Base-by-base conservation (phyloP, 2,797 vertebrate species). In the Tachyglossus aculeatus region DNA sequence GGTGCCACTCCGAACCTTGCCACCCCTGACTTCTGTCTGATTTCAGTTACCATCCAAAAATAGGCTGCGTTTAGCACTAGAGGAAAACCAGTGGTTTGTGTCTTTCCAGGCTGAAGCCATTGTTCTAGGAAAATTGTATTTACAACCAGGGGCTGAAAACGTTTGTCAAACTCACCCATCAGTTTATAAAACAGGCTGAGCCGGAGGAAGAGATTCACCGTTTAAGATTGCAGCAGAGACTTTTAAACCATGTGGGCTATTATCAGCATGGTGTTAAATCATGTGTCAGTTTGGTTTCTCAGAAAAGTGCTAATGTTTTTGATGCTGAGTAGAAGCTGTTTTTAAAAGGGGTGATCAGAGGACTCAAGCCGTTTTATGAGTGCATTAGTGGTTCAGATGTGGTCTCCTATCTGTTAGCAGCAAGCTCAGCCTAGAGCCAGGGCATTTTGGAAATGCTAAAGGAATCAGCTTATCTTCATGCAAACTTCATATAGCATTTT, bases 331-430 rank as follows among this genome's bases (percentile, higher is more conserved):
- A 60, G 84, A 86, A 88, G 77, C 85, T 79, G 67, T 72, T 86
- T 83, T 89, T 82, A 75, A 89, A 91, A 89, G 74, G 77, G 79
- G 71, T 77, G 78, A 89, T 87, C 87, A 89, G 78, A 90, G 77
- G 87, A 40, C 40, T 67, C 60, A 84, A 80, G 66, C 18, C 65
- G 61, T 36, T 90, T 90, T 89, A 89, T 80, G 75, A 88, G 63
- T 77, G 47, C 80, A 77, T 87, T 89, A 72, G 58, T 63, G 61
- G 74, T 86, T 88, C 70, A 88, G 86, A 90, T 91, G 86, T 91
- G 83, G 84, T 89, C 85, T 77, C 32, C 44, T 84, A 70, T 74
- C 76, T 80, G 73, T 84, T 80, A 88, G 62, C 78, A 83, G 70
- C 58, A 70, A 89, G 73, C 34, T 14, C 56, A 78, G 67, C 60